These are phyloP conservation scores for Muscidifurax raptorellus DNA, from an alignment of 1,140 invertebrate genomes.

Conservation along the genomic window DNA sequence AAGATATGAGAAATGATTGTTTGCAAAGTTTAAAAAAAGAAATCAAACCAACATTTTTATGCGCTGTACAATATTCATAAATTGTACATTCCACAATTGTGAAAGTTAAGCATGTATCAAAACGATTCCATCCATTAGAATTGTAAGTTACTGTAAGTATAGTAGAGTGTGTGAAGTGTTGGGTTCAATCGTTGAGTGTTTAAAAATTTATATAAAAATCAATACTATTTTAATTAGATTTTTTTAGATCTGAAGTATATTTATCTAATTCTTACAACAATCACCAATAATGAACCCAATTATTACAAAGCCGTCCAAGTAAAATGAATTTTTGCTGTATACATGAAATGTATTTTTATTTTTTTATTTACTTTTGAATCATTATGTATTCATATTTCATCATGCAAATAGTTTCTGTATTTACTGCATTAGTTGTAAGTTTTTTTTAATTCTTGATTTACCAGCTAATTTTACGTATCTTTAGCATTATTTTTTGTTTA, in stretches of 20 bases:
- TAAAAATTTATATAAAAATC: slow-evolving; percentile 14
- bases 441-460: slow-evolving; percentile 15
- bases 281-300: slow-evolving; percentile 35
- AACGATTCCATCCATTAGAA: slow-evolving; percentile 35
- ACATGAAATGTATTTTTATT: slow-evolving; percentile 32
- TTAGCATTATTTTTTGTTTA: slow-evolving; percentile 11
- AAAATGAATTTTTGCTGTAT: slow-evolving; percentile 16
- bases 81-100: not conserved
- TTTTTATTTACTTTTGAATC: slow-evolving; percentile 27
- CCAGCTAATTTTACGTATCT: not conserved
- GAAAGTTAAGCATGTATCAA: not conserved
- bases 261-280: not conserved
- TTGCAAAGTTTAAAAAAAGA: not conserved
- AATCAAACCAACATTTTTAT: not conserved
- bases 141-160: slow-evolving; percentile 1
- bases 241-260: not conserved
- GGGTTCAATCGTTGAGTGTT: slow-evolving; percentile 29
- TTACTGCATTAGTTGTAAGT: not conserved
- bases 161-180: slow-evolving; percentile 33
- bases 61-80: not conserved
- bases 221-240: not conserved
- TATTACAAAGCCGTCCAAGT: slow-evolving; percentile 43
- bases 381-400: slow-evolving; percentile 9
- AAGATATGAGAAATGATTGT: not conserved
- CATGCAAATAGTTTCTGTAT: not conserved